Base-by-base conservation (phyloP, 2,113 vertebrate species). In the Mirza zaza region DNA sequence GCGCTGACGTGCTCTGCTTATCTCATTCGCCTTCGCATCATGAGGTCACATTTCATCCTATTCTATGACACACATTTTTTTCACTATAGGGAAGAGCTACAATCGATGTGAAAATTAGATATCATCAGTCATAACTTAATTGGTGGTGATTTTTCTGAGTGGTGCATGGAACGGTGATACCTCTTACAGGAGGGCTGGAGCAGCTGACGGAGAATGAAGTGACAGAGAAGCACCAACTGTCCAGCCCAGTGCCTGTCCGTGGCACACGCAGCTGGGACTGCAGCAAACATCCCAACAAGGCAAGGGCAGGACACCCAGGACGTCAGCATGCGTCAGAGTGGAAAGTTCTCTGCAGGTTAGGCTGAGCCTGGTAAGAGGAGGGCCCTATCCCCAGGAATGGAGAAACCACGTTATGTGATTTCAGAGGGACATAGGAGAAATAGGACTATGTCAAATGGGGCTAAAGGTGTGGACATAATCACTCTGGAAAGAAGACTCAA, bases 301-400 rank as follows among this genome's bases (percentile, higher is more conserved):
- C 86, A 70, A 20, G 34, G 8, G 84, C 1, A 25, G 75, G 48
- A 45, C 61, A n/a, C 52, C 12, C 5, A 10, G 34, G 61, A 27
- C 0, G 68, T 45, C 76, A 14, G 57, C 8, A 15, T 15, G 3
- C 0, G 11, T 36, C 32, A 7, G 12, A 0, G 55, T 4, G 65
- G 36, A n/a, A 87, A 81, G 50, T 82, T 85, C 52, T 83, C 84
- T 34, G 2, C 4, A 15, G 71, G 39, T 6, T 17, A n/a, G 75
- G 48, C 36, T 25, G 55, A 87, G 48, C 14, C 76, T n/a, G 4
- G 1, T 5, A 21, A 79, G 73, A 67, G 42, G 20, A 79, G 13
- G 42, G 20, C 5, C 25, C 34, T 21, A 20, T 70, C 7, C 90
- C 70, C 32, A 36, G 65, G 70, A 42, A 14, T 34, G 57, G 70